Base-by-base conservation (phyloP, 2,797 vertebrate species). In the Naso thynnoides region DNA sequence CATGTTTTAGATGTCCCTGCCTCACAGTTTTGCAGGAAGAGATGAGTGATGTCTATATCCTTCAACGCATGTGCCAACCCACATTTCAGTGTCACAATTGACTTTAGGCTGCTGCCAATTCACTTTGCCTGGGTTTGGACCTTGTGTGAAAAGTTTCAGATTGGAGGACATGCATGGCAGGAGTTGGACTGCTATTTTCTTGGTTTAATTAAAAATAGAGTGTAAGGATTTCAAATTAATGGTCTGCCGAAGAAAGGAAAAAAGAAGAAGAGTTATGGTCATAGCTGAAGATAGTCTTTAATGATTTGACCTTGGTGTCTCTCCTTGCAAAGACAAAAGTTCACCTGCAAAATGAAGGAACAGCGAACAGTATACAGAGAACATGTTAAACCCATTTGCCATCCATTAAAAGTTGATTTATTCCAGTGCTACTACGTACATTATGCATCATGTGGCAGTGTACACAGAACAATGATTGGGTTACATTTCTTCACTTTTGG, bases 401-500 rank as follows among this genome's bases (percentile, higher is more conserved):
- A 89, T 92, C 91, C 91, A 90, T 84, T 90, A 89, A 89, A 91
- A 88, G 86, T 85, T 76, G 85, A 87, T 93, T 93, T 92, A 91
- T 92, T 92, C 92, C 87, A 90, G 88, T 88, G 88, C 87, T 94
- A 90, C 87, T 89, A 92, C 86, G 87, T 91, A 93, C 89, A 90
- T 89, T 87, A 91, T 91, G 92, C 78, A 87, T 88, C 87, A 86
- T 84, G 88, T 91, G 91, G 92, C 90, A 92, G 92, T 92, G 90
- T 91, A 92, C 90, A 94, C 90, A 93, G 91, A 93, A 92, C 91
- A 92, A 91, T 89, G 89, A 86, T 82, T 84, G 85, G 84, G 82
- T 85, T 89, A 89, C 89, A 87, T 87, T 83, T 90, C 70, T 73
- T 86, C 80, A 85, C 69, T 81, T 88, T 83, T 81, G 9, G 70